Base-by-base conservation (phyloP, 2,888 invertebrate species). In the Gryllus longicercus region DNA sequence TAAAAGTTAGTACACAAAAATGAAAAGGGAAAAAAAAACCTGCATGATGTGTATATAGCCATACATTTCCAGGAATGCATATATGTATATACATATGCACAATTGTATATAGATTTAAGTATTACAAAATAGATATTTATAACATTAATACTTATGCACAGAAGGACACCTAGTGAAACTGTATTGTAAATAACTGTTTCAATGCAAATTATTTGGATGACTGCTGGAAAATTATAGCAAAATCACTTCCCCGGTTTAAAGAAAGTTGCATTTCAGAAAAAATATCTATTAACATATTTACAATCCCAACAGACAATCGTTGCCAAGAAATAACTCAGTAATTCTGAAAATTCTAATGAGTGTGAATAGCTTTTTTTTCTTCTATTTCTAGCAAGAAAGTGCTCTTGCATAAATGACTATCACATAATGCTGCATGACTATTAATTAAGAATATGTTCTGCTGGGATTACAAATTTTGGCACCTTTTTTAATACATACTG, bases 381-480 rank as follows among this genome's bases (percentile, higher is more conserved):
- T 38, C 38, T 38, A 38, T 38, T 38, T 38, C 38, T 38, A 38
- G 63, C n/a, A 63, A 63, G 63, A 63, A 63, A 18, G 16, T 63
- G 63, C 14, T 63, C 14, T n/a, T 63, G 14, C 63, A 18, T 63
- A 63, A 51, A 51, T 16, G n/a, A 11, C 5, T 18, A 14, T 63
- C 14, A 63, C 5, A 14, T 63, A n/a, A 63, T 63, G 14, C 14
- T 12, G 14, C 63, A 63, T 63, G 14, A 63, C n/a, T 63, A 18
- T n/a, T 18, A 14, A 63, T 18, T 63, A 18, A 5, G 12, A 51
- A 16, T n/a, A 63, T 4, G n/a, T 63, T 18, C 14, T 63, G 63
- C n/a, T 63, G 63, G 63, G 63, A n/a, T 63, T 63, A 63, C 63
- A 63, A 63, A 18, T 63, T 63, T 63, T 63, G 63, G 63, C 63